These are phyloP conservation scores for Anabas testudineus DNA, from an alignment of 2,797 vertebrate species.

Conservation along the genomic window DNA sequence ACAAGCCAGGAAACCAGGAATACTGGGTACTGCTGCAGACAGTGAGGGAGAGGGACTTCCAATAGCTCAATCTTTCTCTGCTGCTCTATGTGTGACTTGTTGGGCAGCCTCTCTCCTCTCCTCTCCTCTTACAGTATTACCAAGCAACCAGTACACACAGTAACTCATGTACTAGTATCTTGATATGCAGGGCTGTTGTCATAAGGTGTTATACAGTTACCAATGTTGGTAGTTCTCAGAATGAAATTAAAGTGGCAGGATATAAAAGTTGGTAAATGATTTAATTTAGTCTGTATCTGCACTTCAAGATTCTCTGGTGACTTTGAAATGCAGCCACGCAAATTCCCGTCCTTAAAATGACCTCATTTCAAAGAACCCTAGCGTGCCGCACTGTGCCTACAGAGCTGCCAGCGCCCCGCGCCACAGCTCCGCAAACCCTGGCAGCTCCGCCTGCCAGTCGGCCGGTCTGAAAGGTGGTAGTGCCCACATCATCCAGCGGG, in stretches of 20 bases:
- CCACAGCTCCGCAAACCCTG: constrained; percentile 5
- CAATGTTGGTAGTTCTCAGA: background rate
- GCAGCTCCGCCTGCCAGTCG: constrained; percentile 16
- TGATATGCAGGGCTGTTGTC: constrained; percentile 3
- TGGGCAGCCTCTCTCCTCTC: constrained; percentile 26
- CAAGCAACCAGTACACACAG: constrained; percentile 36
- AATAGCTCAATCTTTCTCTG: constrained; percentile 36
- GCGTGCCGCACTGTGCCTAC: constrained; percentile 41
- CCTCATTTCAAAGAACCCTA: constrained; percentile 61
- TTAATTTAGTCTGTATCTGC: constrained; percentile 24
- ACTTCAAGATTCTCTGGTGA: constrained; percentile 44
- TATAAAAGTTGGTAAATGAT: constrained; percentile 31
- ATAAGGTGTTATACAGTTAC: constrained; percentile 21
- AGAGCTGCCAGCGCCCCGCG: constrained; percentile 27
- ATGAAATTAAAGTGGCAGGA: constrained; percentile 4
- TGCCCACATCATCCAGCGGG: constrained; percentile 59
- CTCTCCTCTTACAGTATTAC: constrained; percentile 30
- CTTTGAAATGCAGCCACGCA: constrained; percentile 54
- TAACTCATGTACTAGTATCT: constrained; percentile 8
- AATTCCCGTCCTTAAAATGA: constrained; percentile 75
- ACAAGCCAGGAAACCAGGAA: constrained; percentile 65
- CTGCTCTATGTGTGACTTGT: constrained; percentile 24
- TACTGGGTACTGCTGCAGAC: constrained; percentile 44
- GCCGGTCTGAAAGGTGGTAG: constrained; percentile 66
- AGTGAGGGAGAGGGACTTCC: constrained; percentile 18